Base-by-base conservation (phyloP, 2,888 invertebrate genomes). In the Hyposoter dolosus region DNA sequence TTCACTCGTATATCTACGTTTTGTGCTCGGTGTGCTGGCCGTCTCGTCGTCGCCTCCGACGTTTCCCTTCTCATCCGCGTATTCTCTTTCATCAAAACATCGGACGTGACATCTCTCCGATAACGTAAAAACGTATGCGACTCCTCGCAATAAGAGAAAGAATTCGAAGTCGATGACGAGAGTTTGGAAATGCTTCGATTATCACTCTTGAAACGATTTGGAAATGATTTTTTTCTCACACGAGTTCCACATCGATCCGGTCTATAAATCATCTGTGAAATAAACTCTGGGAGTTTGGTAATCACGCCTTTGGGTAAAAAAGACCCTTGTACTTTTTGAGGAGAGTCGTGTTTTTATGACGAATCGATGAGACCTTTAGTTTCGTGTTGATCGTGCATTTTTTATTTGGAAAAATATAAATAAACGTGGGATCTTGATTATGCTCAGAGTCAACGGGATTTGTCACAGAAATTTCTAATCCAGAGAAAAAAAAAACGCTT, bases 1-100 rank as follows among this genome's bases (percentile, higher is more conserved):
- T 84, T 84, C 84, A 84, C 84, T 84, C 84, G 84, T 81, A 77
- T 76, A 63, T 71, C 47, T 63, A 63, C 50, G 72, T 80, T 71
- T 60, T 71, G 69, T 71, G 69, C 32, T 65, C 63, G 35, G 40
- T 56, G 19, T 45, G 47, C 17, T 32, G 75, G 45, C 47, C n/a
- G 69, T 60, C 69, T 60, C 53, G 77, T 66, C 35, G 66, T 23
- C 66, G 77, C 53, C 77, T 40, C 68, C 28, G 77, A 47, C 45
- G 47, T 79, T 69, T 71, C 45, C 60, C 43, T 45, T 60, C 43
- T 43, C 43, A 60, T 71, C 68, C 43, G 69, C 43, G 69, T 56
- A 79, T 79, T 79, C 69, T 35, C 79, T 79, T 63, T 71, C 79
- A 19, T 77, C 65, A 68, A 66, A 53, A 68, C 40, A 78, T 68